Evolutionary conservation across 2,113 vertebrate genomes (phyloP).

Genomic region (Cephalophus harveyi): DNA sequence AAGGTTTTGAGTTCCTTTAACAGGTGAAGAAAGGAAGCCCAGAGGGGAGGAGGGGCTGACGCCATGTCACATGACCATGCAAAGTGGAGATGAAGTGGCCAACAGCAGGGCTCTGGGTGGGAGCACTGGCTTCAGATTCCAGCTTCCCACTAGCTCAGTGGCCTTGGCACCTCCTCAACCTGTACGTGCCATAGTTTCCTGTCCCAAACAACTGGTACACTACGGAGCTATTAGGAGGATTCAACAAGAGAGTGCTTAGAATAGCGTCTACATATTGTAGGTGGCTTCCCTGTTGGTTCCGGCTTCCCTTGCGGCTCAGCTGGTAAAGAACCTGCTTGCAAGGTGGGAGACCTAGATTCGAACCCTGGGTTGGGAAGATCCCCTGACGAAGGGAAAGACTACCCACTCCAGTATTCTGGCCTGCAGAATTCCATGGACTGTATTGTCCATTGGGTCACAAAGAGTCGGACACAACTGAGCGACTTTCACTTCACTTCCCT

Average conservation of each 20-base stretch:
- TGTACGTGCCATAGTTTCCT: background rate
- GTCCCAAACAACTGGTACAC: background rate
- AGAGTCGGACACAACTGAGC: background rate
- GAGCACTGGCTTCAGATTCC: background rate
- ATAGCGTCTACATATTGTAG: fast-evolving
- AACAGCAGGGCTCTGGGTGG: background rate
- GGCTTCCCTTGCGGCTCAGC: background rate
- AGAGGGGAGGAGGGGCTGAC: background rate
- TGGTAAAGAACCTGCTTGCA: background rate
- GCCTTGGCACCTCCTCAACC: background rate
- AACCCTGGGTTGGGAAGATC: background rate
- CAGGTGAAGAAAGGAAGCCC: background rate
- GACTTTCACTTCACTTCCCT: background rate
- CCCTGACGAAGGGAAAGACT: background rate
- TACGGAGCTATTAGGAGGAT: background rate
- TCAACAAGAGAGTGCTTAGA: fast-evolving
- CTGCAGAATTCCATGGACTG: background rate
- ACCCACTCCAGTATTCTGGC: background rate
- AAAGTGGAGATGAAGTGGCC: background rate
- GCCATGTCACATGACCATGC: background rate
- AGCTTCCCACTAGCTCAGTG: background rate
- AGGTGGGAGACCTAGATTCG: background rate
- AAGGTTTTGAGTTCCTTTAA: background rate
- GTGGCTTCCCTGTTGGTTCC: background rate
- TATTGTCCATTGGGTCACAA: background rate